phyloP scores from a whole-genome alignment of 2,888 invertebrate species.

The Drosophila flavopinicola region DNA sequence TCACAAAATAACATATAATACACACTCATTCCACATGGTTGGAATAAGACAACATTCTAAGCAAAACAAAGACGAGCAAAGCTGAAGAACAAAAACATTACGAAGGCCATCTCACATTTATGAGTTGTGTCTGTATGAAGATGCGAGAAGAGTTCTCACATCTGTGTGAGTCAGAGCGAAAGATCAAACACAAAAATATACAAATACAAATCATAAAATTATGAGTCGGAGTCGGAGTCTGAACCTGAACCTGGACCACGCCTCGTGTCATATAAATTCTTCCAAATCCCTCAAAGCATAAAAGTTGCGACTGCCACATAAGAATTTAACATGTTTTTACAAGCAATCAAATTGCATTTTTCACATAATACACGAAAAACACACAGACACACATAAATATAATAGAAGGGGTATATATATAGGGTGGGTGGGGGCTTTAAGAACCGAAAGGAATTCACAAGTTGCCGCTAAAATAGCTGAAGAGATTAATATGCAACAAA shows the following conservation, averaged over 20 bases:
- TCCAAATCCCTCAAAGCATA: constrained; percentile 61
- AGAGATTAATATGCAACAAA: constrained; percentile 56
- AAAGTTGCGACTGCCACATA: constrained; percentile 57
- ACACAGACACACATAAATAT: constrained; percentile 40
- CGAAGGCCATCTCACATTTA: constrained; percentile 29
- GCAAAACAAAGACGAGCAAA: constrained; percentile 12
- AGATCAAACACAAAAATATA: constrained; percentile 47
- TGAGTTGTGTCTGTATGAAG: constrained; percentile 8
- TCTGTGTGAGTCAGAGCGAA: constrained; percentile 31
- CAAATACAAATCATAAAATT: constrained; percentile 53
- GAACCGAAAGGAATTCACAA: constrained; percentile 55
- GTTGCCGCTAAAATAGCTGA: constrained; percentile 63
- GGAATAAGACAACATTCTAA: constrained; percentile 35
- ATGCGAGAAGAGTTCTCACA: constrained; percentile 35
- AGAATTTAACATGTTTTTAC: constrained; percentile 81
- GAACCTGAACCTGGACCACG: constrained; percentile 47
- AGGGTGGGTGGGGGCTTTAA: neutral
- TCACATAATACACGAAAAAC: constrained; percentile 74
- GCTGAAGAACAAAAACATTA: constrained; percentile 17
- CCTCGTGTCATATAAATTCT: constrained; percentile 70
- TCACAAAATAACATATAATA: constrained; percentile 37
- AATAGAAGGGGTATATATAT: constrained; percentile 4
- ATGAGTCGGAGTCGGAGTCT: constrained; percentile 14
- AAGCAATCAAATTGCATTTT: constrained; percentile 83
- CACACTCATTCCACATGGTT: constrained; percentile 36